These are phyloP conservation scores for Aproaerema taeniolella DNA, from an alignment of 2,888 invertebrate genomes.

Conservation along the genomic window DNA sequence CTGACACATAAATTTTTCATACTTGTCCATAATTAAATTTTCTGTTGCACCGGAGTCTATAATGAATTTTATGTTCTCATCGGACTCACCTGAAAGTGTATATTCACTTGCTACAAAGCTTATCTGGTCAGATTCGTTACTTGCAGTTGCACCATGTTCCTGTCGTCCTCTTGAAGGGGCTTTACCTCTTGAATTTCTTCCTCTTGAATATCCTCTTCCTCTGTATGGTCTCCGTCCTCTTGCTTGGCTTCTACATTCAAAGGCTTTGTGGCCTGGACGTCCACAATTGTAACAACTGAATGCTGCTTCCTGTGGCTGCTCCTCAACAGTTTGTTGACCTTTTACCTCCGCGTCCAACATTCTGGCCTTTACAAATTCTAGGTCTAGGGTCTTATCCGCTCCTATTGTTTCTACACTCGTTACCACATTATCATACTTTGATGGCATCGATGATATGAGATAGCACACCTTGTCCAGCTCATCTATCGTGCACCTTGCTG, in stretches of 20 bases:
- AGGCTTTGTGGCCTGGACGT: not conserved
- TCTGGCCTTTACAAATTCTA: slow-evolving; percentile 13
- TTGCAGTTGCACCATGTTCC: no score
- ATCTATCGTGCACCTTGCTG: slow-evolving; percentile 2
- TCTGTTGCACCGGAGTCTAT: slow-evolving; percentile 10
- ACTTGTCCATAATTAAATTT: slow-evolving; percentile 5
- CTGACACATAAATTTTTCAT: slow-evolving; percentile 7
- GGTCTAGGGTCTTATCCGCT: slow-evolving; percentile 5
- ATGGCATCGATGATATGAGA: slow-evolving; percentile 7
- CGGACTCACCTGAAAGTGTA: not conserved
- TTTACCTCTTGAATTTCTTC: no score
- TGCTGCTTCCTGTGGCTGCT: not conserved
- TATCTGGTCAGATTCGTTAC: no score
- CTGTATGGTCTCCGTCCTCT: no score
- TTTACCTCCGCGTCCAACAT: slow-evolving; percentile 13
- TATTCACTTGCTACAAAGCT: not conserved
- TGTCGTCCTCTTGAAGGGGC: no score
- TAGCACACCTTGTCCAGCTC: slow-evolving; percentile 16
- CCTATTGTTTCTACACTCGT: slow-evolving; percentile 11
- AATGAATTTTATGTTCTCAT: slow-evolving; percentile 2
- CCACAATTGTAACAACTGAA: slow-evolving; percentile 4
- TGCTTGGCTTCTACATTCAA: no score
- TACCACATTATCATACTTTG: slow-evolving; percentile 10
- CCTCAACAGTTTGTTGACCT: not conserved
- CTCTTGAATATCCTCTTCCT: no score